Conservation (phyloP, 1,140 invertebrate species). For the Papilio dardanus region DNA sequence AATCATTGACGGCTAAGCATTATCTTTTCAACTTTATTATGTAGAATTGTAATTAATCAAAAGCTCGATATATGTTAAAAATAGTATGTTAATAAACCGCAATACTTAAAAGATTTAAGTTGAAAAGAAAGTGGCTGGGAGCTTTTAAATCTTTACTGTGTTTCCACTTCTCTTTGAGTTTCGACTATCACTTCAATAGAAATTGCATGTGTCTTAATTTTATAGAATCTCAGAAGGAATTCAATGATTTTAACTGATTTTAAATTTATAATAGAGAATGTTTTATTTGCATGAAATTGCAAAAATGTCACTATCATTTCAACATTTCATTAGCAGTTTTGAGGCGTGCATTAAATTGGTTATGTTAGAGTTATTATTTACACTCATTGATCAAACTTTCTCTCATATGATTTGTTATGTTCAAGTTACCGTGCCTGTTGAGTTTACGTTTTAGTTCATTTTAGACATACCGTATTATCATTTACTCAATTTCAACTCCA, state of each 20-base stretch:
- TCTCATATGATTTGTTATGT: constrained; percentile 36
- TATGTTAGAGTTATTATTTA: constrained; percentile 15
- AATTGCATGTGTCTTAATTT: neutral
- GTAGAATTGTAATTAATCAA: neutral
- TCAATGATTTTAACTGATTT: neutral
- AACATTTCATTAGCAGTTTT: constrained; percentile 8
- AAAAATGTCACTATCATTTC: constrained; percentile 25
- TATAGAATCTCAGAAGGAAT: neutral
- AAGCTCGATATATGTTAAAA: no score
- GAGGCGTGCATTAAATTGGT: constrained; percentile 26
- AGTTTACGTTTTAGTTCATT: constrained; percentile 11
- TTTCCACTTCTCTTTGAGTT: neutral
- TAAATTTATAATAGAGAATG: neutral
- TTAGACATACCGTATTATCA: neutral
- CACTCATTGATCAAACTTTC: constrained; percentile 27
- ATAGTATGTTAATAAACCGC: neutral
- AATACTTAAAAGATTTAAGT: neutral
- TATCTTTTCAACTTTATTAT: neutral
- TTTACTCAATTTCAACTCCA: neutral
- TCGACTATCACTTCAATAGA: neutral
- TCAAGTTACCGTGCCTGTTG: constrained; percentile 31
- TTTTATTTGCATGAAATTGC: constrained; percentile 42
- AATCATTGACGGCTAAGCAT: constrained; percentile 11
- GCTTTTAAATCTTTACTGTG: neutral
- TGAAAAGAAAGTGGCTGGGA: constrained; percentile 1